A percentile compares a stretch with the other conserved stretches of the same genome.
Conservation (phyloP, 2,888 invertebrate species). For the Pollenia amentaria region DNA sequence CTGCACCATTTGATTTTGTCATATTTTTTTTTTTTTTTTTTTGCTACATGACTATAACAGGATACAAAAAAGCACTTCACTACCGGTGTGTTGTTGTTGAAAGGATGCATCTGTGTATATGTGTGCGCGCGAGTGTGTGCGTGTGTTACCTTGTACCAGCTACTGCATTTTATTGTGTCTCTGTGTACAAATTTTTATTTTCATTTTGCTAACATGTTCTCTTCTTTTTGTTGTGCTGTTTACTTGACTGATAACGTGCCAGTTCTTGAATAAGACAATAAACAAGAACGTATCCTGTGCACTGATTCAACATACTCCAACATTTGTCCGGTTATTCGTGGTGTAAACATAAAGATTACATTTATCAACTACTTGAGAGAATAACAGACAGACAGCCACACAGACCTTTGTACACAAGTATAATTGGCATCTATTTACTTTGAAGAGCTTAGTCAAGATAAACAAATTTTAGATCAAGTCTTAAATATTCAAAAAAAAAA, state of each 20-base stretch:
- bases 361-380: conserved; percentile 45
- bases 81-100: not conserved
- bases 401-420: not conserved
- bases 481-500: too few relatives aligned
- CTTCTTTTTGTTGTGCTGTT: conserved; percentile 38
- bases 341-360: conserved; percentile 56
- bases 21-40: not conserved
- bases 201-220: not conserved
- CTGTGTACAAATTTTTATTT: conserved; percentile 9
- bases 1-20: conserved; percentile 59
- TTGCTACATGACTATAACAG: conserved; percentile 30
- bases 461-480: too few relatives aligned
- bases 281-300: conserved; percentile 54
- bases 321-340: not conserved
- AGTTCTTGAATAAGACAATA: conserved; percentile 39
- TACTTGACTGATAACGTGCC: conserved; percentile 60
- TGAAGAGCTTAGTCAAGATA: not conserved
- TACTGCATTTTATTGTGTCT: conserved; percentile 26
- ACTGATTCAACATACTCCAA: conserved; percentile 24
- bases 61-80: conserved; percentile 19
- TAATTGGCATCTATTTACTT: conserved; percentile 18
- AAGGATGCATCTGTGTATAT: not conserved
- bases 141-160: not conserved
- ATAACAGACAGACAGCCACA: not conserved
- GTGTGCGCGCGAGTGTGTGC: not conserved